phyloP scores from a whole-genome alignment of 2,888 invertebrate species.

The Drepanosiphum platanoidis region DNA sequence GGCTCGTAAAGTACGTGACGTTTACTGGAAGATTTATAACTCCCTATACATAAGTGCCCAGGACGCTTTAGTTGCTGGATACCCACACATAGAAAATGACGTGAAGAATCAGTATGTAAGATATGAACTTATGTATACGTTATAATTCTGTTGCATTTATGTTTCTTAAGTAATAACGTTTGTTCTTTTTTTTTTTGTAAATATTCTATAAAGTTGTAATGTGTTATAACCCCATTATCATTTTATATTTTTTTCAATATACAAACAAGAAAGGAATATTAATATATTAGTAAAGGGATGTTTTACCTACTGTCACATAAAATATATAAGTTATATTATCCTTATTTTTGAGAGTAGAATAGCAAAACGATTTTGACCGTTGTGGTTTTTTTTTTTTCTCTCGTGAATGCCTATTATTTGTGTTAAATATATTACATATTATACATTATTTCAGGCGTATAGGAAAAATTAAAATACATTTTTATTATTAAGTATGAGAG shows the following conservation, averaged over 20 bases:
- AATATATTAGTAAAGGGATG: not conserved
- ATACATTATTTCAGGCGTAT: not conserved
- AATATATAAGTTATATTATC: not conserved
- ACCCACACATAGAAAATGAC: constrained; percentile 95
- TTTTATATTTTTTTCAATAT: constrained; percentile 24
- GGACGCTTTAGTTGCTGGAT: constrained; percentile 96
- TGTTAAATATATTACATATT: not conserved
- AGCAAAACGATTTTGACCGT: not conserved
- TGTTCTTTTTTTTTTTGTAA: constrained; percentile 32
- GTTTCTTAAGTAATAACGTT: constrained; percentile 1
- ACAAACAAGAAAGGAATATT: not conserved
- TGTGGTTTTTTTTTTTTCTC: too few relatives aligned
- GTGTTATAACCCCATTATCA: not conserved
- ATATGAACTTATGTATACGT: constrained; percentile 76
- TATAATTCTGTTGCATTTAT: constrained; percentile 39
- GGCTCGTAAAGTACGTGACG: constrained; percentile 97
- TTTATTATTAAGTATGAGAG: not conserved
- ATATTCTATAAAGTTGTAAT: constrained; percentile 16
- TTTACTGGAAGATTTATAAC: constrained; percentile 99
- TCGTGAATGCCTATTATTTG: not conserved
- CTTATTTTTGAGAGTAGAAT: constrained; percentile 1
- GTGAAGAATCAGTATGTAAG: constrained; percentile 92
- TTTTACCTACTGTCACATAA: not conserved
- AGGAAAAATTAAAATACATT: not conserved
- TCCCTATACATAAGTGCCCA: constrained; percentile 98